Evolutionary conservation across 2,888 invertebrate genomes (phyloP), one percentile per base, ranked within the genome.

Genomic region (Pristionchus exspectatus): DNA sequence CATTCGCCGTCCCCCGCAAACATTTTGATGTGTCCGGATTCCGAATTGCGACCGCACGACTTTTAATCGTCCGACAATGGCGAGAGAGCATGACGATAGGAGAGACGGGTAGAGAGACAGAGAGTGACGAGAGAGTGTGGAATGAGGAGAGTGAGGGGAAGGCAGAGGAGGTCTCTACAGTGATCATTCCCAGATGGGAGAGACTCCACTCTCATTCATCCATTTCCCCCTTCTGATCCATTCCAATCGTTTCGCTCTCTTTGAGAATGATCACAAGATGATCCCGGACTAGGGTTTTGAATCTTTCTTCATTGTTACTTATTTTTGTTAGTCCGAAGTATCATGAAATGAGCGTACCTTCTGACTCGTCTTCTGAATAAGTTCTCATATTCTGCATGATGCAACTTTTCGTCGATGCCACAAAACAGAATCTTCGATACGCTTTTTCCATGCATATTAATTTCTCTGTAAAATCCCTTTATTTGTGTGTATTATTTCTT

Each of bases 111-210:
- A 50, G 81, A 81, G 50, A 38, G 54, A 54, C 5, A n/a, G 81
- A 81, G 81, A 50, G 16, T 2, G 54, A 16, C 54, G 50, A 81
- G 81, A 81, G 81, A 81, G 50, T 81, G 81, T 14, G 33, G 18
- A 81, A 16, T 12, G 50, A n/a, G n/a, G 81, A 81, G 81, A 81
- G 81, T 54, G 81, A 18, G 21, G 14, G n/a, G 81, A 50, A 2
- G 10, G 16, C 50, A 2, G 74, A 27, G 27, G 81, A 44, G 44
- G 63, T 16, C 24, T 81, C 81, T 50, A 81, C 81, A 81, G 81
- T 81, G 81, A 81, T 81, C 81, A 81, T 27, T 81, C 81, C 81
- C 81, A 84, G 84, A 84, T 84, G 59, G 24, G 10, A 7, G 18
- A n/a, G 24, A 14, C 81, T 81, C 81, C 56, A 33, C 59, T 63